Percentiles rank a stretch among this genome's conserved stretches.
These are phyloP conservation scores for Micoletzkya japonica DNA, from an alignment of 2,888 invertebrate genomes.

Conservation along the genomic window DNA sequence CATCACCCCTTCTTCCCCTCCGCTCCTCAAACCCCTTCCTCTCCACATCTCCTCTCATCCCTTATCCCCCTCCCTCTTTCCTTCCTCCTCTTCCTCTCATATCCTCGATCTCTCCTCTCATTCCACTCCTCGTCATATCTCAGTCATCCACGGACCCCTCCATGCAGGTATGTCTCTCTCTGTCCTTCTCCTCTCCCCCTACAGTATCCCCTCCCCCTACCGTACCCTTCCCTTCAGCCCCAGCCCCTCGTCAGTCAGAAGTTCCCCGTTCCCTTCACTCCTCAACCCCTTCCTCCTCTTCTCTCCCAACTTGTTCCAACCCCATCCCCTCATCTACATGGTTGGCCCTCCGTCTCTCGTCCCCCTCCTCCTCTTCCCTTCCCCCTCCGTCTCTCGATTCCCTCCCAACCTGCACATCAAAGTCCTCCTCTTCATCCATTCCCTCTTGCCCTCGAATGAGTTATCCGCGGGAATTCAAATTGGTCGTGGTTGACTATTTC, in stretches of 20 bases:
- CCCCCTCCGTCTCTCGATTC: no score
- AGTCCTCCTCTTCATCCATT: conserved; percentile 1
- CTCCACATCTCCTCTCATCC: background rate
- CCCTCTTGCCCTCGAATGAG: conserved; percentile 49
- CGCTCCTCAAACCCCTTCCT: background rate
- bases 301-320: conserved; percentile 13
- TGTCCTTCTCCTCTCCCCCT: background rate
- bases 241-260: background rate
- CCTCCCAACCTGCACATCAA: no score
- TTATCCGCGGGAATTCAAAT: conserved; percentile 57
- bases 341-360: conserved; percentile 4
- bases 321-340: conserved; percentile 22
- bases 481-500: conserved; percentile 57
- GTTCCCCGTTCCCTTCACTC: background rate
- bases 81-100: background rate
- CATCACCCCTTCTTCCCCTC: conserved; percentile 2
- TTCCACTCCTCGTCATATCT: conserved; percentile 1
- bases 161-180: conserved; percentile 17
- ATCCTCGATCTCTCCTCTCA: background rate
- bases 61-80: background rate
- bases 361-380: background rate
- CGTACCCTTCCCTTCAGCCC: background rate
- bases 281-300: conserved; percentile 7
- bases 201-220: background rate
- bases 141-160: conserved; percentile 22